phyloP scores from a whole-genome alignment of 2,888 invertebrate genomes.

The Heteropelma amictum region DNA sequence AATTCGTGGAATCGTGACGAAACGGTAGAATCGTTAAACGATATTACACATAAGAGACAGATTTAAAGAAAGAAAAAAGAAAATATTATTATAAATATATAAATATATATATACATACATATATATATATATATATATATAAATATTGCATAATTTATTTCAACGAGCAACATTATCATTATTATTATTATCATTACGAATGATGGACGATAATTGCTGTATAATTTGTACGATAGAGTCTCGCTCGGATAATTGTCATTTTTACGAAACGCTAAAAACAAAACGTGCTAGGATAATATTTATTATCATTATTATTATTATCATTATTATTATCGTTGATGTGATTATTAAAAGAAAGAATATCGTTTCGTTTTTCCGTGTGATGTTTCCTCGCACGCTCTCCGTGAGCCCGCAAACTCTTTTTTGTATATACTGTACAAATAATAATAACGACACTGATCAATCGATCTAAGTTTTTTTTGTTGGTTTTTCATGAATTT shows the following conservation, averaged over 20 bases:
- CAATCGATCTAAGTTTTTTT: too few relatives aligned
- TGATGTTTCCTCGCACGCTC: slow-evolving; percentile 54
- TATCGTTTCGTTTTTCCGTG: slow-evolving; percentile 32
- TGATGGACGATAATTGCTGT: slow-evolving; percentile 44
- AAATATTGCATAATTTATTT: slow-evolving; percentile 37
- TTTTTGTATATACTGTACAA: slow-evolving; percentile 72
- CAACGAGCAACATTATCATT: slow-evolving; percentile 33
- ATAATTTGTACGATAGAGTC: slow-evolving; percentile 53
- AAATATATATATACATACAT: too few relatives aligned
- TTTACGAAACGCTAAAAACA: slow-evolving; percentile 47
- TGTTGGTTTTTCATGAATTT: slow-evolving; percentile 20
- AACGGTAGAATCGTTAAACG: slow-evolving; percentile 51
- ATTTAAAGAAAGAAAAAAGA: background rate
- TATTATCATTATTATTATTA: slow-evolving; percentile 28
- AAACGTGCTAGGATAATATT: slow-evolving; percentile 13
- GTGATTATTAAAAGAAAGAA: slow-evolving; percentile 18
- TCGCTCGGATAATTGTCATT: slow-evolving; percentile 42
- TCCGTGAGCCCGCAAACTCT: slow-evolving; percentile 61
- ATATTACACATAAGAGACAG: background rate
- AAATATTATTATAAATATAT: background rate
- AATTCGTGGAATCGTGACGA: slow-evolving; percentile 38
- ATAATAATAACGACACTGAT: slow-evolving; percentile 58
- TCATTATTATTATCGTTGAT: too few relatives aligned
- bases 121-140: background rate
- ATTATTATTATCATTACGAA: slow-evolving; percentile 40